Conservation (phyloP, 2,888 invertebrate species). For the Syrphus vitripennis region DNA sequence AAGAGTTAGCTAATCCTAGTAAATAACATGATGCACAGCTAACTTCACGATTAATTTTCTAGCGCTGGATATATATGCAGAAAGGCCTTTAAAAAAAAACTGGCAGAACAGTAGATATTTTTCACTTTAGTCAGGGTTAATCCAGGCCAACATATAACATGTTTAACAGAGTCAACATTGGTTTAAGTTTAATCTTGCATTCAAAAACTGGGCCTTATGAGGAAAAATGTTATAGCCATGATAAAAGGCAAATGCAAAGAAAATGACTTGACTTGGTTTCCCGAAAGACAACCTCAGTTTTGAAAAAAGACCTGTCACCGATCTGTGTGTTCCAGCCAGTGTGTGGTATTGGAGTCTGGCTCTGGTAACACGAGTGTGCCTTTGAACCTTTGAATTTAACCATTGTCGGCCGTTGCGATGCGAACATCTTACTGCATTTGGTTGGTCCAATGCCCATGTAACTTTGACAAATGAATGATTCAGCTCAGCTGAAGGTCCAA, state of each 20-base stretch:
- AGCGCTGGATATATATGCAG: no score
- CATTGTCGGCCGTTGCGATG: not conserved
- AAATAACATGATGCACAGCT: no score
- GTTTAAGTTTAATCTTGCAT: no score
- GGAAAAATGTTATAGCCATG: not conserved
- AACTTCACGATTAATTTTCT: no score
- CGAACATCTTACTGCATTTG: not conserved
- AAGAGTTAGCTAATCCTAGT: no score
- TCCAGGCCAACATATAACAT: no score
- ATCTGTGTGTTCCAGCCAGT: not conserved
- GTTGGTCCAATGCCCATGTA: not conserved
- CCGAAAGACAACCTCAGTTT: constrained; percentile 46
- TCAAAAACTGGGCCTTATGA: not conserved
- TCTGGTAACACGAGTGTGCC: not conserved
- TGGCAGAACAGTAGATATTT: no score
- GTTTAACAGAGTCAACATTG: no score
- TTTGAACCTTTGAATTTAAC: not conserved
- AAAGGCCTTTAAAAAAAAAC: no score
- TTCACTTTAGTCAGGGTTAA: no score
- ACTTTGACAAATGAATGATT: constrained; percentile 39
- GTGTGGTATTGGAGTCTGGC: not conserved
- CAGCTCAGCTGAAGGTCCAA: not conserved
- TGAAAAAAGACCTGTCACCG: constrained; percentile 49
- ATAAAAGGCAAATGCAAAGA: not conserved
- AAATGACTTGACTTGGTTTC: constrained; percentile 18